phyloP scores from a whole-genome alignment of 2,888 invertebrate genomes.

The Stenchaetothrips biformis region DNA sequence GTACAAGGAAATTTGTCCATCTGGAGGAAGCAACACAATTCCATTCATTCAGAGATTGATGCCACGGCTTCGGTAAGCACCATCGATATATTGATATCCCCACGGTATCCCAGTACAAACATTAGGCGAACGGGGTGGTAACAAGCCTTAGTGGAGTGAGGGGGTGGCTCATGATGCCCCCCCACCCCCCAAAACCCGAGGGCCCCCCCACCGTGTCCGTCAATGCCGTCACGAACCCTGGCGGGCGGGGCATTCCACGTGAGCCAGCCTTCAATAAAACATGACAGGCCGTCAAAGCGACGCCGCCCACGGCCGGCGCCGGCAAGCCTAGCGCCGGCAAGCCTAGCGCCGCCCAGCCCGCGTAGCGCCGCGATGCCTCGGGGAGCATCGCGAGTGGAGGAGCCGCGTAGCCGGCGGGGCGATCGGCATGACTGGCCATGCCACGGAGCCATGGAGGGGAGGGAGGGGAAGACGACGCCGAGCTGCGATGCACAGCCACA shows the following conservation, averaged over 20 bases:
- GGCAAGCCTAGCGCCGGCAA: background rate
- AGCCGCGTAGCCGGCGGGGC: background rate
- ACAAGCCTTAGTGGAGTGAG: too few species aligned
- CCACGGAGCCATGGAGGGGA: background rate
- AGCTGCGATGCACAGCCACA: background rate
- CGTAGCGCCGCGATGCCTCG: background rate
- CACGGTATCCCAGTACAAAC: background rate
- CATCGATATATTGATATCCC: background rate
- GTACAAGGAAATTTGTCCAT: too few species aligned
- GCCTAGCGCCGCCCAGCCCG: background rate
- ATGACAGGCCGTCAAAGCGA: slow-evolving; percentile 6
- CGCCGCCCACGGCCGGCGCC: background rate
- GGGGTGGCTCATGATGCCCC: too few species aligned
- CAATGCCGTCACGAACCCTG: too few species aligned
- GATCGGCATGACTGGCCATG: background rate
- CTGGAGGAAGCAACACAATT: too few species aligned
- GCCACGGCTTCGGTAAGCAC: too few species aligned
- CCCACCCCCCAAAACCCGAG: too few species aligned
- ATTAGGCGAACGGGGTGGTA: background rate
- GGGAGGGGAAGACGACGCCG: background rate
- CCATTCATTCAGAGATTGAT: too few species aligned
- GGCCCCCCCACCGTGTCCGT: too few species aligned
- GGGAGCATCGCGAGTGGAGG: background rate
- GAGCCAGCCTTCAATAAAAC: slow-evolving; percentile 3
- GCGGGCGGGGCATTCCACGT: background rate